Evolutionary conservation across 2,113 vertebrate genomes (phyloP), one percentile per base, ranked within the genome.

Genomic region (Crocuta crocuta): DNA sequence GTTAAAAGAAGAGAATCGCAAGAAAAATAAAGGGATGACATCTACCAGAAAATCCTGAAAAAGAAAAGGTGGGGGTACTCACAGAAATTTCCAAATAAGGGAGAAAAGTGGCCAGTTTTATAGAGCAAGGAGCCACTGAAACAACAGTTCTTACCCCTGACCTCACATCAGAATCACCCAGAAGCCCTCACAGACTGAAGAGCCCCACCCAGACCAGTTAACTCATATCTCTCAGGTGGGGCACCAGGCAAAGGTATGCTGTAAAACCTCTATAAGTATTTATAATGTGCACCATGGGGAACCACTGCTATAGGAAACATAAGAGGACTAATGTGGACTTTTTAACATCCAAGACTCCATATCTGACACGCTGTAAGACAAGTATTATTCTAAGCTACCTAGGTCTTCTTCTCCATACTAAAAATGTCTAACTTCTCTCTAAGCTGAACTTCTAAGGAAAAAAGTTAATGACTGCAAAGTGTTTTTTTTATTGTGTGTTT

Each of bases 1-100:
- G 26, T 89, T 95, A 89, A 84, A 96, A 50, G 23, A 96, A 86
- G 53, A 89, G 89, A 97, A 86, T 50, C 80, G 4, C 26, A 63
- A 79, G 28, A 23, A 31, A n/a, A 91, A 88, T 55, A 96, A 91
- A 94, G 31, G 93, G 50, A 87, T 82, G 50, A 70, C 73, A 17
- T 21, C 61, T 93, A 39, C 7, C 39, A 80, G 43, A 45, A 92
- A 95, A 95, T 21, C 31, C 26, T 70, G n/a, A 66, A 43, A 66
- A 71, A 39, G 53, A 58, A 80, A 43, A 63, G 13, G 5, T 11
- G 6, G 45, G 39, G 9, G 1, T 33, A 55, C 58, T 48, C 39
- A 21, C 31, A 86, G 9, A 92, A 92, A 94, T 89, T 88, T 35
- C 28, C 71, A 82, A 91, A 33, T 39, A 86, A 97, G 23, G 19